Evolutionary conservation across 2,797 vertebrate genomes (phyloP), one percentile per base, ranked within the genome.

Genomic region (Poeciliopsis presidionis): DNA sequence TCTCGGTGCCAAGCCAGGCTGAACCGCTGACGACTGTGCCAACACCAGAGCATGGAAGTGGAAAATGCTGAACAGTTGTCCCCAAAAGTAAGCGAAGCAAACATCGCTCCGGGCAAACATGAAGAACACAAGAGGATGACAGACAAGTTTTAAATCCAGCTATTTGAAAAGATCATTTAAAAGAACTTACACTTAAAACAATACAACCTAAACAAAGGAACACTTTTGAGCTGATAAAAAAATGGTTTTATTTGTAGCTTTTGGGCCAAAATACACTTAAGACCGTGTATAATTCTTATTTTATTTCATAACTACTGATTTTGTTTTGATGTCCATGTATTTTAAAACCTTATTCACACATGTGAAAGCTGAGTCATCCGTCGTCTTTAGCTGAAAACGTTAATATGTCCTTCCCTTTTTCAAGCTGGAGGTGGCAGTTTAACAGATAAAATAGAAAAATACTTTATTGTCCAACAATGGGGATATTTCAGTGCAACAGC

Each of bases 1-100:
- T 77, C 82, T 87, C 73, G 0, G 76, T 80, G 89, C 90, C 90
- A 88, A 89, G 78, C 73, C 0, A 84, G 83, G 79, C 75, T 89
- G 84, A 92, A 91, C 84, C 33, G 47, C 81, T 82, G 81, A 77
- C 43, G 81, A 76, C 80, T 73, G 74, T 73, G 86, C 88, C 90
- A 84, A 81, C 78, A 82, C 73, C 16, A 76, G 76, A 59, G 74
- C 82, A 78, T 71, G 79, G 84, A 81, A 81, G 80, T 67, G 72
- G 39, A 73, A 78, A 75, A 81, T 83, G 86, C 87, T 47, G 71
- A 88, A 86, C 87, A 89, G 86, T 88, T 91, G 88, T 84, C 47
- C 39, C 49, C 36, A 14, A 75, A 89, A 87, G 77, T 79, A 82
- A 74, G 13, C 3, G 55, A 71, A 46, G 80, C 33, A 46, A 72